A percentile compares a stretch with the other conserved stretches of the same genome.
Evolutionary conservation across 2,797 vertebrate genomes (phyloP).

Genomic region (Poliocrania exsul): DNA sequence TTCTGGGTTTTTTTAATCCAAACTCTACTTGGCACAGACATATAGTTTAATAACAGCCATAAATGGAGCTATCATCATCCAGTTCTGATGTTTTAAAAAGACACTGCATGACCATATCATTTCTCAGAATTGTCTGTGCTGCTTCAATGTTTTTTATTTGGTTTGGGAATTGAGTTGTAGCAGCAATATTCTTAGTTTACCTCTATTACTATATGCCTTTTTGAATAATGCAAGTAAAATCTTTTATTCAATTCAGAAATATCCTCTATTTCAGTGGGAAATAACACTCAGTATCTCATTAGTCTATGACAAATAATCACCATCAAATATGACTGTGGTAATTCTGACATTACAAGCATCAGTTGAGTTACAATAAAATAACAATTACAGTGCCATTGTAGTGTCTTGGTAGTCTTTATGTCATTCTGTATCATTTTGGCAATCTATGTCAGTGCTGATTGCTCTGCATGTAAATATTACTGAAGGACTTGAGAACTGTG

Average conservation of each 20-base stretch:
- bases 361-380: neutral
- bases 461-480: neutral
- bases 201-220: neutral
- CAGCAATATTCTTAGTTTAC: neutral
- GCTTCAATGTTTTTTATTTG: neutral
- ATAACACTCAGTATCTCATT: neutral
- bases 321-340: neutral
- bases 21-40: neutral
- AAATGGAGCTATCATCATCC: neutral
- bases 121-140: neutral
- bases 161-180: neutral
- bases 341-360: neutral
- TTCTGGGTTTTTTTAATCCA: neutral
- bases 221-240: neutral
- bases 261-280: neutral
- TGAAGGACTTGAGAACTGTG: neutral
- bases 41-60: neutral
- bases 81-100: neutral
- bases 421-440: neutral
- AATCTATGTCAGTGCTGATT: neutral
- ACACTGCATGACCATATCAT: neutral
- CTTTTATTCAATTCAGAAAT: neutral
- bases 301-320: neutral
- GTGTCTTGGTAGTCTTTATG: neutral
- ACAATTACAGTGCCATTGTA: neutral